Percentiles rank a stretch among this genome's conserved stretches.
These are phyloP conservation scores for Catostomus latipinnis DNA, from an alignment of 2,797 vertebrate species.

Conservation along the genomic window DNA sequence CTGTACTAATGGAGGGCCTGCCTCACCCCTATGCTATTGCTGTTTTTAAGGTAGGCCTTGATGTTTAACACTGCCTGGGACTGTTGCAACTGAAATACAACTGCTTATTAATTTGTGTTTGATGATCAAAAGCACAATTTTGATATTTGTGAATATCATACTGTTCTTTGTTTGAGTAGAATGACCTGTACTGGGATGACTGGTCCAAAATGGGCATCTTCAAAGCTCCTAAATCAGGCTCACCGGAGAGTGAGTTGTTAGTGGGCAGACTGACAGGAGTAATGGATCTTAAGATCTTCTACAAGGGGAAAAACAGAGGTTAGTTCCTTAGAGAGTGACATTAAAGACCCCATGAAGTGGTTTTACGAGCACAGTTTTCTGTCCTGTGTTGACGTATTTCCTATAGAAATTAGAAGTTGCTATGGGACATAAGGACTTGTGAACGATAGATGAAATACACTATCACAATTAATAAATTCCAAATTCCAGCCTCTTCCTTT, in stretches of 20 bases:
- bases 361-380: too few relatives aligned
- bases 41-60: constrained; percentile 87
- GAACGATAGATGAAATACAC: too few relatives aligned
- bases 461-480: too few relatives aligned
- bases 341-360: too few relatives aligned
- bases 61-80: neutral
- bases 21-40: constrained; percentile 97
- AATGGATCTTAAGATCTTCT: constrained; percentile 99
- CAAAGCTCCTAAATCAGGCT: constrained; percentile 88
- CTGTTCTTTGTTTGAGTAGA: constrained; percentile 73
- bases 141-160: neutral
- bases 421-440: too few relatives aligned
- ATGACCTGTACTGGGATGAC: constrained; percentile 98
- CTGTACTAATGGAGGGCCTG: constrained; percentile 89
- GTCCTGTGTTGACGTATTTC: too few relatives aligned
- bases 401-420: too few relatives aligned
- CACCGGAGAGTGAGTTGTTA: constrained; percentile 84
- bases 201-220: constrained; percentile 98
- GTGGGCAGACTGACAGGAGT: constrained; percentile 91
- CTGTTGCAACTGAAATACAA: neutral
- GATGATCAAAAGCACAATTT: neutral
- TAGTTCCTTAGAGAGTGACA: constrained; percentile 26
- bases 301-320: constrained; percentile 91
- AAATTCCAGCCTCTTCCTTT: too few relatives aligned
- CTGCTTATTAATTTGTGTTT: neutral